Evolutionary conservation across 37 sponge, comb jelly and placozoan species (phyloP).

Genomic region (Halisarca cf. caerulea): DNA sequence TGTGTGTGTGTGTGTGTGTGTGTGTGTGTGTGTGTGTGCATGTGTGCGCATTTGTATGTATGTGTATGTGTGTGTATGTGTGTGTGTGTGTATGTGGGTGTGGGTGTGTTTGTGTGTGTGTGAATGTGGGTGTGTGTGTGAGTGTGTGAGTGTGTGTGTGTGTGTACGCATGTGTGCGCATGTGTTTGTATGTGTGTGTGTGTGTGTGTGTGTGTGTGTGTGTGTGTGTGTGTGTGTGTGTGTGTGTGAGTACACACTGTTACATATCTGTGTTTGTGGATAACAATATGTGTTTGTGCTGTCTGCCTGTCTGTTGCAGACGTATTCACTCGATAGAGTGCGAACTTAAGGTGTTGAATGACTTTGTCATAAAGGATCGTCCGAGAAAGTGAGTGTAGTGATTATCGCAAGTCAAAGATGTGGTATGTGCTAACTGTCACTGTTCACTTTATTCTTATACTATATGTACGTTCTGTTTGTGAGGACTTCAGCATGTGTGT

Average conservation of each 20-base stretch:
- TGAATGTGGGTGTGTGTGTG: slow-evolving; percentile 42
- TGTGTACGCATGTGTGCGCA: slow-evolving; percentile 36
- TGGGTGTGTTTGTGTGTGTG: slow-evolving; percentile 43
- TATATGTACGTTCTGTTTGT: no score
- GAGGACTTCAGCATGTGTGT: no score
- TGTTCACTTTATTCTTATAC: no score
- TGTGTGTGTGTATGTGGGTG: slow-evolving; percentile 36
- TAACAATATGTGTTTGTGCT: not conserved
- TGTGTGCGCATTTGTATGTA: no score
- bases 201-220: slow-evolving; percentile 49
- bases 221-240: slow-evolving; percentile 49
- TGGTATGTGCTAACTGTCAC: no score
- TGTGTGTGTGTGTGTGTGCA: no score
- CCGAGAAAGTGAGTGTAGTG: slow-evolving; percentile 8
- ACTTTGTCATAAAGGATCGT: slow-evolving; percentile 65
- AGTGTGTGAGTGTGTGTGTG: slow-evolving; percentile 47
- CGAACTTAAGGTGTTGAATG: slow-evolving; percentile 54
- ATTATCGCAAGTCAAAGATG: no score
- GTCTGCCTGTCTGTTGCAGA: slow-evolving; percentile 25
- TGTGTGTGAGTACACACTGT: not conserved
- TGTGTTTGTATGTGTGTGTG: slow-evolving; percentile 47
- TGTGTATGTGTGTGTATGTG: slow-evolving; percentile 33
- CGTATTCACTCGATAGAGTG: slow-evolving; percentile 61
- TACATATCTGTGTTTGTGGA: not conserved
- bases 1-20: no score